Evolutionary conservation across 2,888 invertebrate species (phyloP).

Genomic region (Harmothoe impar): DNA sequence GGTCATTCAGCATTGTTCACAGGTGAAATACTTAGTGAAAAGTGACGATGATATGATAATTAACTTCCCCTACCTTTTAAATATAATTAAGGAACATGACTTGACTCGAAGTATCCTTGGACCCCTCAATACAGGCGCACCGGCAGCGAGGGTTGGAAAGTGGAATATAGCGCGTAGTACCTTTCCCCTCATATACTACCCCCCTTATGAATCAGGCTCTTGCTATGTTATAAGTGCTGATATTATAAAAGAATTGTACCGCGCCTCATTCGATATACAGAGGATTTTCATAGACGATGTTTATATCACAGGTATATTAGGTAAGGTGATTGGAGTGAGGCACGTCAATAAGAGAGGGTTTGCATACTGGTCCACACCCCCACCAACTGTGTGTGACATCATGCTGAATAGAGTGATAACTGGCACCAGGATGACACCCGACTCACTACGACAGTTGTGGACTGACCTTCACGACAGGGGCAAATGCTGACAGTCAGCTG

Average conservation of each 20-base stretch:
- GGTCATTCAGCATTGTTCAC: constrained; percentile 67
- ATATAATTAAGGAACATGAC: constrained; percentile 55
- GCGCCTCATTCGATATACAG: not conserved
- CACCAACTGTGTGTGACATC: constrained; percentile 45
- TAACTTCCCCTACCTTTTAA: constrained; percentile 69
- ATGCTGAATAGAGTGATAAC: constrained; percentile 38
- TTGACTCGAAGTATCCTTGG: constrained; percentile 69
- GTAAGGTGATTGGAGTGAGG: constrained; percentile 20
- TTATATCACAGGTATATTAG: constrained; percentile 56
- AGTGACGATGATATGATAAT: constrained; percentile 73
- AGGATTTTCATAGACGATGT: constrained; percentile 54
- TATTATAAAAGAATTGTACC: constrained; percentile 20
- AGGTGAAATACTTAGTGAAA: constrained; percentile 69
- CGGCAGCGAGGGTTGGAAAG: constrained; percentile 67
- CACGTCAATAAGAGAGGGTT: not conserved
- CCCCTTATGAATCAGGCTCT: constrained; percentile 71
- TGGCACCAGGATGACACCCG: constrained; percentile 49
- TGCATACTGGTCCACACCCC: not conserved
- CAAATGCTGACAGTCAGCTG: too few species aligned
- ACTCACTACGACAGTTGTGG: not conserved
- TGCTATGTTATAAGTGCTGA: constrained; percentile 27
- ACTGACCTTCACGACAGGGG: not conserved
- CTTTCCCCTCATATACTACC: constrained; percentile 69
- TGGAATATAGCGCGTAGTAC: constrained; percentile 67
- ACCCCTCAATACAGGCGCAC: constrained; percentile 68